A percentile compares a stretch with the other conserved stretches of the same genome.
Conservation (phyloP, 2,113 vertebrate genomes). For the Pteropus alecto region DNA sequence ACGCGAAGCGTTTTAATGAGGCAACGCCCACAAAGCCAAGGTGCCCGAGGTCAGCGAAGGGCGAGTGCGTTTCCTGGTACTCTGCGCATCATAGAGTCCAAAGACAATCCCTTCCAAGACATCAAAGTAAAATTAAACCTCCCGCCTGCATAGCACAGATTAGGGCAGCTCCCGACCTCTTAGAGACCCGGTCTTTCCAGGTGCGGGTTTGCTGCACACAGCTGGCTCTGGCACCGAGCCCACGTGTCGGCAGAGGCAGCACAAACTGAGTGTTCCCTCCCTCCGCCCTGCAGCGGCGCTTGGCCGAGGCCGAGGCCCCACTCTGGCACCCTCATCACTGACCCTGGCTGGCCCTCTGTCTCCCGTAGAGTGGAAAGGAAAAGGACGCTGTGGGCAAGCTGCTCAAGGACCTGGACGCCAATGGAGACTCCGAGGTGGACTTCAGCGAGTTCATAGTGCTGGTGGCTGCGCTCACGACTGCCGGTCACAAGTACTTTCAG, state of each 20-base stretch:
- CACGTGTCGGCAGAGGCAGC: fast-evolving
- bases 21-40: fast-evolving
- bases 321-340: fast-evolving
- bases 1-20: background rate
- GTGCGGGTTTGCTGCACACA: background rate
- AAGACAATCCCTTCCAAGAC: background rate
- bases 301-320: background rate
- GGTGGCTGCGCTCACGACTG: conserved; percentile 75
- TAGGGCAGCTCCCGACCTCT: background rate
- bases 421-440: conserved; percentile 81
- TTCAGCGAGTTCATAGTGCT: conserved; percentile 85
- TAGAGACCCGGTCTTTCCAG: background rate
- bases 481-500: conserved; percentile 77
- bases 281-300: background rate
- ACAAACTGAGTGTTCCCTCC: background rate
- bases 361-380: conserved; percentile 78
- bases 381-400: conserved; percentile 66
- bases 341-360: background rate
- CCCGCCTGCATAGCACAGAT: background rate
- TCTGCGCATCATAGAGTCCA: fast-evolving
- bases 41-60: fast-evolving
- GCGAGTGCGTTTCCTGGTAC: fast-evolving
- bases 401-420: conserved; percentile 81
- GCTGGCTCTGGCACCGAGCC: background rate
- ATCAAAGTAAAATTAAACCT: background rate